Evolutionary conservation across 2,888 invertebrate species (phyloP), one percentile per base, ranked within the genome.

Genomic region (Lepas anatifera): DNA sequence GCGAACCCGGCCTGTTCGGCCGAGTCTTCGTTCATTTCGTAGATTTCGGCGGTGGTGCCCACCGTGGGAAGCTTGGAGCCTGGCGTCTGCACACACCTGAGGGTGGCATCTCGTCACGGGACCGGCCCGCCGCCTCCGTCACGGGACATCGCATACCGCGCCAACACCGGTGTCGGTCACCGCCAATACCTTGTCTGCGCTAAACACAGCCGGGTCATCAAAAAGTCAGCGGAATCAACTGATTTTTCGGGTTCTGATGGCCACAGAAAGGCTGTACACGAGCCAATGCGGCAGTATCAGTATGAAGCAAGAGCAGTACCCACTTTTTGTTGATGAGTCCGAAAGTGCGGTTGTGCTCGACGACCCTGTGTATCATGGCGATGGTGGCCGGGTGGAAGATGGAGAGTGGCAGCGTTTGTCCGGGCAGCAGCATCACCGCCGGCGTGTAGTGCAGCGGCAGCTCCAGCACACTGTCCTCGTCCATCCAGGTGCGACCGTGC

Each of bases 391-490:
- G 79, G 71, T 84, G 80, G 72, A 81, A 82, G 6, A 86, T 82
- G 58, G 87, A 86, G 73, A 92, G 83, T 0, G 92, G 92, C 35
- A 92, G 79, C 1, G 87, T 89, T 79, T 91, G 90, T 2, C 90
- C 90, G 11, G 92, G 92, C 74, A 90, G 87, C 25, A 87, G 78
- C 37, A 90, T 84, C 68, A 90, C 81, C 67, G 85, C 82, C 58
- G 85, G 83, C 71, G 86, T 82, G 66, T 83, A 79, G 46, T 87
- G 80, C 67, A 89, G 77, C 7, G 87, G 86, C 71, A 89, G 77
- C 68, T 74, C 76, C 16, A 81, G 74, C 48, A 75, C 75, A 22
- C 76, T 82, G 58, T 79, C 80, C 73, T 87, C 87, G 43, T 81
- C 82, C 67, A 87, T 78, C 71, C 88, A 81, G 43, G 86, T 85